A percentile compares a stretch with the other conserved stretches of the same genome.
Evolutionary conservation across 2,888 invertebrate species (phyloP).

Genomic region (Brachynemurus nebulosus): DNA sequence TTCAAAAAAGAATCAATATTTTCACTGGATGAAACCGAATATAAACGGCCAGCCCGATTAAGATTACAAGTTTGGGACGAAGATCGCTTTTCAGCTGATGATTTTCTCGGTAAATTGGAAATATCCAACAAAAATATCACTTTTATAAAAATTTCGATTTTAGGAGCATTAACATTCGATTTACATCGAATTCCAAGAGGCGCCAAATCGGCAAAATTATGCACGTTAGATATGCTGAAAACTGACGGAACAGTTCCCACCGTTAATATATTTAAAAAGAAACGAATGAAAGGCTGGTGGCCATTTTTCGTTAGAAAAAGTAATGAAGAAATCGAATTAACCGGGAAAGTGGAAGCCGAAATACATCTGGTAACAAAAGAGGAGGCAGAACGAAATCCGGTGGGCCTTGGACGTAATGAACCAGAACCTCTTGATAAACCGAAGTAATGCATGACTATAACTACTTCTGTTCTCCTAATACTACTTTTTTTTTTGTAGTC

Average conservation of each 20-base stretch:
- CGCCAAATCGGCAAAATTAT: constrained; percentile 74
- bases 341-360: constrained; percentile 88
- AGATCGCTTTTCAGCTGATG: constrained; percentile 85
- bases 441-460: constrained; percentile 44
- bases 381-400: constrained; percentile 78
- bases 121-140: background rate
- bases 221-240: constrained; percentile 70
- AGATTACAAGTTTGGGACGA: constrained; percentile 89
- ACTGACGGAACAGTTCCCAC: constrained; percentile 65
- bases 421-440: constrained; percentile 86
- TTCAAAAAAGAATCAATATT: constrained; percentile 69
- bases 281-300: constrained; percentile 86
- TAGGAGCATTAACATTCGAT: constrained; percentile 69
- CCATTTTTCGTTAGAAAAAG: constrained; percentile 78
- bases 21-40: constrained; percentile 81
- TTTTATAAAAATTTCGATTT: constrained; percentile 17
- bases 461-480: constrained; percentile 6
- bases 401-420: constrained; percentile 71
- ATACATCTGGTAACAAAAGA: constrained; percentile 71
- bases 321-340: constrained; percentile 70
- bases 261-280: constrained; percentile 82
- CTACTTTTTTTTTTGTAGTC: constrained; percentile 52
- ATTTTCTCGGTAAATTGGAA: constrained; percentile 60
- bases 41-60: constrained; percentile 76
- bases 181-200: constrained; percentile 74